Conservation (phyloP, 2,113 vertebrate species). For the Chionomys nivalis region DNA sequence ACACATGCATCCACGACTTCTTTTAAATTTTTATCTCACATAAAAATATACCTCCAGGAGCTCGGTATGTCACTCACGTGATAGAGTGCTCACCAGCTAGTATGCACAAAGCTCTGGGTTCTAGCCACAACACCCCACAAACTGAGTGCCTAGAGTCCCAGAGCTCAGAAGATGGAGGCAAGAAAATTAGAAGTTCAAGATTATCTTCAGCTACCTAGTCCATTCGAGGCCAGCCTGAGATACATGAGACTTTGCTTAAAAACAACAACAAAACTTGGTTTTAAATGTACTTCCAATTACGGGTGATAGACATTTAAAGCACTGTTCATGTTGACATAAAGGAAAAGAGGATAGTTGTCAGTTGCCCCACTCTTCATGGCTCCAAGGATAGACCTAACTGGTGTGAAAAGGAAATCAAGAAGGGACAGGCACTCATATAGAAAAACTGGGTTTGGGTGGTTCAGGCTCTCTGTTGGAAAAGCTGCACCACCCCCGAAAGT, state of each 20-base stretch:
- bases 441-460: too few species aligned
- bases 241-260: background rate
- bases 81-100: background rate
- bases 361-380: background rate
- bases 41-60: background rate
- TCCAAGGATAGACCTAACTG: too few species aligned
- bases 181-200: background rate
- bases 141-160: background rate
- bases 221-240: background rate
- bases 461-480: too few species aligned
- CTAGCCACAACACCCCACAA: background rate
- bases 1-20: fast-evolving
- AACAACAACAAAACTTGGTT: background rate
- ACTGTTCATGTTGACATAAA: background rate
- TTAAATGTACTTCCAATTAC: background rate
- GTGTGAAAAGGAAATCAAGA: too few species aligned
- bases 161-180: background rate
- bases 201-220: too few species aligned
- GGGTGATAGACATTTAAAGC: background rate
- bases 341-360: background rate
- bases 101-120: background rate
- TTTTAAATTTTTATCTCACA: background rate
- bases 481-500: too few species aligned
- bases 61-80: background rate
- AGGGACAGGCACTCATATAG: too few species aligned